Evolutionary conservation across 2,888 invertebrate genomes (phyloP), one percentile per base, ranked within the genome.

Genomic region (Belgica antarctica): DNA sequence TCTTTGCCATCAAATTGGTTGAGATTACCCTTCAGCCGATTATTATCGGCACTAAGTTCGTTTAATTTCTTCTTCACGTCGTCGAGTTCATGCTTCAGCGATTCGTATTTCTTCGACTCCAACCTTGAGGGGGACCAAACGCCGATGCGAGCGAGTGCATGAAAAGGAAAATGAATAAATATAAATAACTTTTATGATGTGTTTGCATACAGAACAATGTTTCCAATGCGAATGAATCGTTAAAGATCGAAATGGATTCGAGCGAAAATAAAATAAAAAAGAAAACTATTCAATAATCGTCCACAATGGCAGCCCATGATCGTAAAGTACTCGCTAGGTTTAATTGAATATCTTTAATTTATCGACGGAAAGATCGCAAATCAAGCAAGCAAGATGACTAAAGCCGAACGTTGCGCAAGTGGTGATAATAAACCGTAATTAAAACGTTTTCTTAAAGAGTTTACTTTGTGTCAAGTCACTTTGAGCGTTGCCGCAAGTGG

Each of bases 41-140:
- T 61, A 57, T 61, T 70, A 70, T 70, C 70, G 22, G 70, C 19
- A 70, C 61, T 61, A 17, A 61, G 4, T 8, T 59, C 70, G 59
- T 59, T 70, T 70, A 70, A 70, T 59, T 59, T 70, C 61, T 61
- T 70, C 36, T 70, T 70, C 34, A 70, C 19, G 25, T 61, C 70
- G 25, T 41, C 61, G 36, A 31, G 41, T 70, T 61, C 61, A 31
- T 70, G 61, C 36, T 36, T 59, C 8, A 61, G 24, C 31, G 59
- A 34, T 15, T 70, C 61, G 24, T n/a, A 61, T 61, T 59, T 70
- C 61, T 70, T 70, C 17, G 57, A 8, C 25, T 68, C 68, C 57
- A 68, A 46, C 68, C 68, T 68, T 68, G 68, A 68, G 47, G 19
- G 47, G 19, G 8, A 57, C n/a, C n/a, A n/a, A n/a, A n/a, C n/a